Conservation (phyloP, 2,113 vertebrate genomes). For the Aptenodytes forsteri region DNA sequence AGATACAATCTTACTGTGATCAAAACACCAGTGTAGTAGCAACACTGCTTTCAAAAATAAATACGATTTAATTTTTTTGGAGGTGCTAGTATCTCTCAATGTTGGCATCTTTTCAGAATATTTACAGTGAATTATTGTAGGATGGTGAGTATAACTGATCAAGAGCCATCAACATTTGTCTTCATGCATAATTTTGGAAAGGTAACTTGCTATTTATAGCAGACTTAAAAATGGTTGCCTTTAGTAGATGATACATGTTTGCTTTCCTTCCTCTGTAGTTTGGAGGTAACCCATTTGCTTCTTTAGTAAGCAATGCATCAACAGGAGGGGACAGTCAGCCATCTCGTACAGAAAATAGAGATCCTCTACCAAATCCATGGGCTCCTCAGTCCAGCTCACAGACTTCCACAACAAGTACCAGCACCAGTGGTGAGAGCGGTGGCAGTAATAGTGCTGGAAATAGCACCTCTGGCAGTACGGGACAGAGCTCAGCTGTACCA, state of each 20-base stretch:
- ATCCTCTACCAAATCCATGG: constrained; percentile 84
- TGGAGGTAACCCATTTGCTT: constrained; percentile 85
- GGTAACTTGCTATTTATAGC: background rate
- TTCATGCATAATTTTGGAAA: background rate
- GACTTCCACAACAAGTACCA: constrained; percentile 46
- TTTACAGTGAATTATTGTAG: background rate
- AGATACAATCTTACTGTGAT: background rate
- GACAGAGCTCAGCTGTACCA: constrained; percentile 63
- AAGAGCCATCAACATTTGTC: background rate
- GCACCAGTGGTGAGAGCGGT: constrained; percentile 8
- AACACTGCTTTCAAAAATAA: background rate
- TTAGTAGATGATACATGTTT: background rate
- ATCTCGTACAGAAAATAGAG: constrained; percentile 83
- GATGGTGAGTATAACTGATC: background rate
- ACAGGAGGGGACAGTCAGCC: constrained; percentile 77
- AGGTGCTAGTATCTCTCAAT: background rate
- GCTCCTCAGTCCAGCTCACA: constrained; percentile 72
- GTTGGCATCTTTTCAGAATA: background rate
- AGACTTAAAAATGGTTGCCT: background rate
- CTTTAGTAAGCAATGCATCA: constrained; percentile 78
- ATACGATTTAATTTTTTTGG: background rate
- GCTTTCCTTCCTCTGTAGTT: constrained; percentile 72
- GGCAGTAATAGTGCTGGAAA: constrained; percentile 32
- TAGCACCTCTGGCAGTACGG: constrained; percentile 10
- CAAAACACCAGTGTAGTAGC: background rate